Percentiles rank a stretch among this genome's conserved stretches.
phyloP scores from a whole-genome alignment of 2,888 invertebrate species.

The Rhorus exstirpatorius region DNA sequence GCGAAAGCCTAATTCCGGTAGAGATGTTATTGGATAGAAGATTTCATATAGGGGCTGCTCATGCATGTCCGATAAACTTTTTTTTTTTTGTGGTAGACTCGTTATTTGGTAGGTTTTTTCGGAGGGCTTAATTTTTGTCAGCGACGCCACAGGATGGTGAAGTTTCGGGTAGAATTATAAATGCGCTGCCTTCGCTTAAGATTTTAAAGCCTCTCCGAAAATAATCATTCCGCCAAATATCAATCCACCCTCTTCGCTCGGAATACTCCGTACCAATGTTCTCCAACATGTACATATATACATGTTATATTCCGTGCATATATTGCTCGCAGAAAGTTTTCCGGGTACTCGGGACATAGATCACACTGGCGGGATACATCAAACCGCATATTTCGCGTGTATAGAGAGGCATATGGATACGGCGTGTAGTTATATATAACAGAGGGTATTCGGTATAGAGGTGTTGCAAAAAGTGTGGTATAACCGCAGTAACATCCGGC shows the following conservation, averaged over 20 bases:
- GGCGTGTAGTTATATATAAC: not conserved
- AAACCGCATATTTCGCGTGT: conserved; percentile 43
- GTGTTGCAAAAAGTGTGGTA: conserved; percentile 57
- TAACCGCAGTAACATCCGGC: conserved; percentile 65
- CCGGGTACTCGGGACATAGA: conserved; percentile 26
- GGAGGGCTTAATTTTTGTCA: too few species aligned
- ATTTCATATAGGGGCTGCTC: too few species aligned
- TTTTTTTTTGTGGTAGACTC: not conserved
- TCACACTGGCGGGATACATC: conserved; percentile 32
- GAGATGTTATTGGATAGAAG: too few species aligned
- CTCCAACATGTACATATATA: conserved; percentile 1
- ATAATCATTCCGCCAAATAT: conserved; percentile 1
- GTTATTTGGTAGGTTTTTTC: too few species aligned
- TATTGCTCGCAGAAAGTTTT: conserved; percentile 3
- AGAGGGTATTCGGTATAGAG: conserved; percentile 26
- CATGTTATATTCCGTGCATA: conserved; percentile 7
- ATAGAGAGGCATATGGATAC: conserved; percentile 7
- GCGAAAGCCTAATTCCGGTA: too few species aligned
- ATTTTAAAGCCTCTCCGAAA: conserved; percentile 10
- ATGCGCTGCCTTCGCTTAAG: too few species aligned
- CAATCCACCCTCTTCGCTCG: too few species aligned
- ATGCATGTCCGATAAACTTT: not conserved
- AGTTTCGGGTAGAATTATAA: too few species aligned
- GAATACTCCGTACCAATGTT: not conserved
- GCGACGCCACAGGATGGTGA: too few species aligned